Percentiles rank a stretch among this genome's conserved stretches.
Evolutionary conservation across 2,888 invertebrate genomes (phyloP).

Genomic region (Cordylochernes scorpioides): DNA sequence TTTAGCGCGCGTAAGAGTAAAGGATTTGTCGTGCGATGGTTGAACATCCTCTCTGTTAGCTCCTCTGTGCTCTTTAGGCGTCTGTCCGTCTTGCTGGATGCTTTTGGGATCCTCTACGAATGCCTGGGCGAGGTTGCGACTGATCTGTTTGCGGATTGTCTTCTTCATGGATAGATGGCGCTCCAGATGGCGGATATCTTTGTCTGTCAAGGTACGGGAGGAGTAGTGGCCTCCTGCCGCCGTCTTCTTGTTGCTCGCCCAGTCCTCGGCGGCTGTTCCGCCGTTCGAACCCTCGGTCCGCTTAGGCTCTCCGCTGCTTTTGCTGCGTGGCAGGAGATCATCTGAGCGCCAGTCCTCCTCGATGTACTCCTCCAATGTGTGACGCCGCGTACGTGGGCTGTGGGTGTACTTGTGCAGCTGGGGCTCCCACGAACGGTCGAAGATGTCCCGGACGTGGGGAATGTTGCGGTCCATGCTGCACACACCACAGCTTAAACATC

Average conservation of each 20-base stretch:
- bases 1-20: slow-evolving; percentile 3
- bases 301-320: neutral
- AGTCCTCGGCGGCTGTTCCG: neutral
- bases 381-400: slow-evolving; percentile 2
- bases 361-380: neutral
- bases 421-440: too few species aligned
- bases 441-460: slow-evolving; percentile 4
- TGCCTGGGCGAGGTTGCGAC: slow-evolving; percentile 44
- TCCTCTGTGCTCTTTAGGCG: neutral
- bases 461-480: slow-evolving; percentile 3
- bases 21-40: neutral
- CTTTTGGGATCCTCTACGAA: slow-evolving; percentile 3
- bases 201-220: slow-evolving; percentile 8
- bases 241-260: neutral
- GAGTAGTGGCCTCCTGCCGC: neutral
- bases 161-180: slow-evolving; percentile 61
- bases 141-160: slow-evolving; percentile 54
- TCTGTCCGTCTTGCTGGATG: neutral
- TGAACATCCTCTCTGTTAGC: neutral
- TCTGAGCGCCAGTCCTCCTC: neutral
- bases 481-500: too few species aligned
- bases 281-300: neutral
- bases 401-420: slow-evolving; percentile 1
- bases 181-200: slow-evolving; percentile 38
- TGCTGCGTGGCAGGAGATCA: neutral